Evolutionary conservation across 1,140 invertebrate species (phyloP).

Genomic region (Aphaenogaster ashmeadi): DNA sequence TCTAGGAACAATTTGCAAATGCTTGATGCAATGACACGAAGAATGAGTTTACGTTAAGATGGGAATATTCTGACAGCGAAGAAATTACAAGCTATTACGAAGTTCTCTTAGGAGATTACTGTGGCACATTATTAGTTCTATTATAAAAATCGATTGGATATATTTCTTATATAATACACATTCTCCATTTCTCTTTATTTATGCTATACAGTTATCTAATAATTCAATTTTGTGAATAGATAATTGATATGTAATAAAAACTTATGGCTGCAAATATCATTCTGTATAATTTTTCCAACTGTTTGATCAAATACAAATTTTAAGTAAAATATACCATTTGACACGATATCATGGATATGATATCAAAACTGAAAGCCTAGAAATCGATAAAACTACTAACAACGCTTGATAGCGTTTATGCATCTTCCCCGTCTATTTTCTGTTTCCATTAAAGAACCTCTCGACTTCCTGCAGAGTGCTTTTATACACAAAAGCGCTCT

Average conservation of each 20-base stretch:
- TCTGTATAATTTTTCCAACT: not conserved
- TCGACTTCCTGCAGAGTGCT: constrained; percentile 35
- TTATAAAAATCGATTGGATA: not conserved
- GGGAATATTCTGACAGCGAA: too few species aligned
- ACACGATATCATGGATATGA: not conserved
- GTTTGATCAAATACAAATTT: not conserved
- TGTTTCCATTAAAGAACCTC: constrained; percentile 30
- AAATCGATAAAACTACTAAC: not conserved
- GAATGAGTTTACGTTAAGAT: too few species aligned
- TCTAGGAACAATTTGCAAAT: not conserved
- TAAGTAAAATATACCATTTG: too few species aligned
- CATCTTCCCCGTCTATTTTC: not conserved
- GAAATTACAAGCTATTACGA: too few species aligned
- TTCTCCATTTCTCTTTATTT: constrained; percentile 6
- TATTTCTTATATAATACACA: not conserved
- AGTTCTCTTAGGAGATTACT: too few species aligned
- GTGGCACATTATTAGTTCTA: not conserved
- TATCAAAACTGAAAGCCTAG: not conserved
- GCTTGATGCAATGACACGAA: not conserved
- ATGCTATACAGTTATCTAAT: not conserved
- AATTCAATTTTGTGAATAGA: not conserved
- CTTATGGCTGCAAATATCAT: not conserved
- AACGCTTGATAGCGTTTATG: not conserved
- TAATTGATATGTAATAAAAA: not conserved
- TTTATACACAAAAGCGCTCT: constrained; percentile 31